Percentiles rank a stretch among this genome's conserved stretches.
Evolutionary conservation across 1,140 invertebrate species (phyloP).

Genomic region (Linepithema humile): DNA sequence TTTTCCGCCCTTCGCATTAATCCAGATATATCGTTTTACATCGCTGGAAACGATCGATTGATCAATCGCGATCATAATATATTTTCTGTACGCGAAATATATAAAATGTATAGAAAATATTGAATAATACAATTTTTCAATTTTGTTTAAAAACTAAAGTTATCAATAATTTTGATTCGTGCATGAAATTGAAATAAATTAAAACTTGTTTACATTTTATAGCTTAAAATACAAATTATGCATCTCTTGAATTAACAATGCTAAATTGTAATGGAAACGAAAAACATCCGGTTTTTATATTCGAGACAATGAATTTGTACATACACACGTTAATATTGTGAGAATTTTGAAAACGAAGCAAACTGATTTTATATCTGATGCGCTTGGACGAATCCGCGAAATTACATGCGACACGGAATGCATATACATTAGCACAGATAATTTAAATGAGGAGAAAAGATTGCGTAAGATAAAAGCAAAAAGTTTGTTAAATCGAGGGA

Average conservation of each 20-base stretch:
- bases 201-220: neutral
- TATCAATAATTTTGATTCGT: neutral
- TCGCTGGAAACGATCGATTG: neutral
- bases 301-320: neutral
- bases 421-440: conserved; percentile 48
- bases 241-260: neutral
- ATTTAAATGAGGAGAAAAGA: conserved; percentile 58
- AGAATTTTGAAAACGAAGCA: neutral
- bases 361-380: neutral
- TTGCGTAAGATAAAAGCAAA: conserved; percentile 72
- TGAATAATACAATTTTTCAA: neutral
- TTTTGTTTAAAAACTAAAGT: neutral
- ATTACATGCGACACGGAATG: conserved; percentile 69
- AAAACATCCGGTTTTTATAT: neutral
- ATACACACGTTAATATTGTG: neutral
- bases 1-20: conserved; percentile 57
- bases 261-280: neutral
- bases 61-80: conserved; percentile 2
- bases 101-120: neutral
- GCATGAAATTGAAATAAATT: neutral
- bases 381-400: conserved; percentile 73
- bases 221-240: neutral
- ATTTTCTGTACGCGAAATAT: neutral
- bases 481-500: conserved; percentile 75
- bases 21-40: neutral